phyloP scores from a whole-genome alignment of 2,113 vertebrate genomes.

The Piaya cayana region DNA sequence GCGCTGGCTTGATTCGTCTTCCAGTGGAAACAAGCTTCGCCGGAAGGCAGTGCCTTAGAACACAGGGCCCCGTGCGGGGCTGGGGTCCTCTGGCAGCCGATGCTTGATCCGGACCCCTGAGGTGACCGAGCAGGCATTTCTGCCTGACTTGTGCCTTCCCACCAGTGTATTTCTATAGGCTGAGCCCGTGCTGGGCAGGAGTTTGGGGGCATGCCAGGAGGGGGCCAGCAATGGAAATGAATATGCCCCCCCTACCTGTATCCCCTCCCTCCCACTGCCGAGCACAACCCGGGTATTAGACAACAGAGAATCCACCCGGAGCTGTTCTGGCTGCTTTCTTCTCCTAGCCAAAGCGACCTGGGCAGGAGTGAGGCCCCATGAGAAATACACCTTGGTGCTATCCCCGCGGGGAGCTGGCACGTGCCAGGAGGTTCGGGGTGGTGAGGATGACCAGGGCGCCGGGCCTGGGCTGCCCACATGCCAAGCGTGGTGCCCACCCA shows the following conservation, averaged over 20 bases:
- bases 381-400: accelerated
- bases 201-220: background rate
- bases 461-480: background rate
- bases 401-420: background rate
- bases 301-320: conserved; percentile 27
- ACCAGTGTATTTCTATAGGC: background rate
- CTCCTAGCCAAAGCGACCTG: background rate
- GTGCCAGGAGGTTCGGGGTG: background rate
- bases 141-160: background rate
- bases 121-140: background rate
- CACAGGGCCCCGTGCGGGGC: background rate
- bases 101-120: background rate
- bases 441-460: accelerated
- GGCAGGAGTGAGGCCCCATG: background rate
- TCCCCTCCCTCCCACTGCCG: background rate
- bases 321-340: background rate
- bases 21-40: conserved; percentile 46
- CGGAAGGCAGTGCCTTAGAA: conserved; percentile 24
- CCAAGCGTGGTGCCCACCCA: background rate
- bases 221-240: background rate
- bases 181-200: background rate
- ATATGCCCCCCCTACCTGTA: too few species aligned
- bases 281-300: conserved; percentile 8
- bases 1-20: background rate
- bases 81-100: background rate